A percentile compares a stretch with the other conserved stretches of the same genome.
phyloP scores from a whole-genome alignment of 1,140 invertebrate species.

The Steinernema feltiae region DNA sequence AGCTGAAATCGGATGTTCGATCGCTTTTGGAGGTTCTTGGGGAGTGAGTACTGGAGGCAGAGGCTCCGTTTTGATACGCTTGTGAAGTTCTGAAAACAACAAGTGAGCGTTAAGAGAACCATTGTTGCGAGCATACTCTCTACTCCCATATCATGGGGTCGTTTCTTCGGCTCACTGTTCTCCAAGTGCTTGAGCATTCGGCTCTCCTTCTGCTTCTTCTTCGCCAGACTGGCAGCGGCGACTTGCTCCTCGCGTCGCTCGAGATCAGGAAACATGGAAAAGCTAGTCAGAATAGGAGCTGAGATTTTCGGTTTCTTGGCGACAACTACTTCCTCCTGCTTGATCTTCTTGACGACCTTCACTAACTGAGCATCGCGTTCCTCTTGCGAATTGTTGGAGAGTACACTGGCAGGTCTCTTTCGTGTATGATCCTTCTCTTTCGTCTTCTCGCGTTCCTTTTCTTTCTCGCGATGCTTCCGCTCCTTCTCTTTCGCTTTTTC shows the following conservation, averaged over 20 bases:
- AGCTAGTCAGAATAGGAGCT: background rate
- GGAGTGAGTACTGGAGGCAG: background rate
- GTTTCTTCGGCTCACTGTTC: background rate
- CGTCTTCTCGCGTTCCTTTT: background rate
- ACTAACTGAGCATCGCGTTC: background rate
- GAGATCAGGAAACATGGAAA: background rate
- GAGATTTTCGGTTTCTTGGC: background rate
- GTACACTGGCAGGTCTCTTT: background rate
- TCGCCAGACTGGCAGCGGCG: background rate
- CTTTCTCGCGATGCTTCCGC: background rate
- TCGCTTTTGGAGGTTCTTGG: background rate
- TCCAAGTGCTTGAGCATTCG: background rate
- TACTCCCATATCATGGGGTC: background rate
- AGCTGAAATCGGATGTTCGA: too few species aligned
- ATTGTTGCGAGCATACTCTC: background rate
- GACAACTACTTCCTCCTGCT: slow-evolving; percentile 6
- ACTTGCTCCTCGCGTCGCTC: background rate
- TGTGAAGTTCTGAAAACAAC: background rate
- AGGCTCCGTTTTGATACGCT: background rate
- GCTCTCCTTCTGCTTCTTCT: slow-evolving; percentile 1
- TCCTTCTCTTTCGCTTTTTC: background rate
- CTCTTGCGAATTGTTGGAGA: background rate
- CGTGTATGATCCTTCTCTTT: background rate
- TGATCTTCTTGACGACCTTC: background rate
- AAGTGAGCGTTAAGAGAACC: background rate